A percentile compares a stretch with the other conserved stretches of the same genome.
Conservation (phyloP, 1,140 invertebrate species). For the Proctacanthus coquilletti region DNA sequence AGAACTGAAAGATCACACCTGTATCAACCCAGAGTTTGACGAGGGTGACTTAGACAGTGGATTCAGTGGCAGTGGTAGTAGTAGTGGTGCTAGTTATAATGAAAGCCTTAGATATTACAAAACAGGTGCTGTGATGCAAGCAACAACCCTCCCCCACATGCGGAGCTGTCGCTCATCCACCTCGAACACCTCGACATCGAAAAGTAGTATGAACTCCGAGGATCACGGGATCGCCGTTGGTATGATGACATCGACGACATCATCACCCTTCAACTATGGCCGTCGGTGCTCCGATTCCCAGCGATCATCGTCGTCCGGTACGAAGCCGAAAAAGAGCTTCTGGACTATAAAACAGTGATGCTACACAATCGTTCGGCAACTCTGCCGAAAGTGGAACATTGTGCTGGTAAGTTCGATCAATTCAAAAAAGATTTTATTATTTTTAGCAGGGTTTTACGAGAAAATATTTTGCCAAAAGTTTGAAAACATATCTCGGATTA, state of each 20-base stretch:
- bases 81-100: slow-evolving; percentile 59
- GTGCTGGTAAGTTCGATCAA: slow-evolving; percentile 20
- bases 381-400: slow-evolving; percentile 27
- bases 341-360: slow-evolving; percentile 30
- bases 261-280: slow-evolving; percentile 17
- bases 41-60: slow-evolving; percentile 61
- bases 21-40: slow-evolving; percentile 44
- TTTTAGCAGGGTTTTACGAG: no score
- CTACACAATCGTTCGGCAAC: slow-evolving; percentile 25
- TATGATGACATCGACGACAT: slow-evolving; percentile 3
- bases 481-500: background rate
- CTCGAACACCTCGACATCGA: slow-evolving; percentile 23
- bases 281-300: slow-evolving; percentile 20
- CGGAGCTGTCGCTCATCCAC: slow-evolving; percentile 23
- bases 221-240: slow-evolving; percentile 21
- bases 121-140: slow-evolving; percentile 14
- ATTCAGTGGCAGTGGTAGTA: slow-evolving; percentile 53
- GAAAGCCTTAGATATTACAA: slow-evolving; percentile 40
- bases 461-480: background rate
- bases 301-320: slow-evolving; percentile 17
- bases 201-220: slow-evolving; percentile 27
- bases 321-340: slow-evolving; percentile 28
- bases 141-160: slow-evolving; percentile 19
- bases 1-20: slow-evolving; percentile 52
- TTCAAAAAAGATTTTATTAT: background rate